These are phyloP conservation scores for Tursiops truncatus DNA, from an alignment of 2,113 vertebrate genomes.

Conservation along the genomic window DNA sequence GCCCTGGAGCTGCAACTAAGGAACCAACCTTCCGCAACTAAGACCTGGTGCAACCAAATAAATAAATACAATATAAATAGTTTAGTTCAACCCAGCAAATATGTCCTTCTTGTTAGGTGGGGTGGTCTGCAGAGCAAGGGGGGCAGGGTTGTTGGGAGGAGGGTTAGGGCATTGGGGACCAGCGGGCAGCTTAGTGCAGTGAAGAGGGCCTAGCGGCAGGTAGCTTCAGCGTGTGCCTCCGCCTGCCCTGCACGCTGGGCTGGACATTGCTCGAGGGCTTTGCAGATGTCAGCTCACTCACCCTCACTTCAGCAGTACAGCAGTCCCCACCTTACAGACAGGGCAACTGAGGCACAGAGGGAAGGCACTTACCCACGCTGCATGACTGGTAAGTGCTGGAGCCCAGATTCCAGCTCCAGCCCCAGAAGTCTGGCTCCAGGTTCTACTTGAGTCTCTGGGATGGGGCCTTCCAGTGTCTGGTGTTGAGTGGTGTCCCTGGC, in stretches of 20 bases:
- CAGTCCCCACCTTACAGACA: not conserved
- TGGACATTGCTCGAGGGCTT: not conserved
- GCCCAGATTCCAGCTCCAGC: not conserved
- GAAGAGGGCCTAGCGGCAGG: not conserved
- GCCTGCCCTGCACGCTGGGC: no score
- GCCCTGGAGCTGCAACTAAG: no score
- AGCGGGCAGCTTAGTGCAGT: rapidly evolving
- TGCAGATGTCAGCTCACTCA: not conserved
- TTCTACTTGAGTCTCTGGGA: not conserved
- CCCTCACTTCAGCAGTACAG: rapidly evolving
- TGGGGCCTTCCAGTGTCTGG: not conserved
- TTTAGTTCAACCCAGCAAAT: not conserved
- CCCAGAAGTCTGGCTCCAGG: not conserved
- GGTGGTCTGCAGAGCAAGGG: not conserved
- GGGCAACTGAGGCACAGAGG: not conserved
- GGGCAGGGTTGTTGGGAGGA: not conserved
- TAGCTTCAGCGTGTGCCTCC: not conserved
- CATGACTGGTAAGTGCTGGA: not conserved
- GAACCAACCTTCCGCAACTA: no score
- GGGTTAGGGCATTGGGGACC: not conserved
- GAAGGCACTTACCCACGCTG: not conserved
- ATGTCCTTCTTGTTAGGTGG: not conserved
- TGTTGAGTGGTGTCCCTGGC: not conserved
- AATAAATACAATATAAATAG: no score
- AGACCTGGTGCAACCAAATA: no score